Base-by-base conservation (phyloP, 30 jellyfish, hydroid and myxozoan genomes). In the Cassiopea xamachana region DNA sequence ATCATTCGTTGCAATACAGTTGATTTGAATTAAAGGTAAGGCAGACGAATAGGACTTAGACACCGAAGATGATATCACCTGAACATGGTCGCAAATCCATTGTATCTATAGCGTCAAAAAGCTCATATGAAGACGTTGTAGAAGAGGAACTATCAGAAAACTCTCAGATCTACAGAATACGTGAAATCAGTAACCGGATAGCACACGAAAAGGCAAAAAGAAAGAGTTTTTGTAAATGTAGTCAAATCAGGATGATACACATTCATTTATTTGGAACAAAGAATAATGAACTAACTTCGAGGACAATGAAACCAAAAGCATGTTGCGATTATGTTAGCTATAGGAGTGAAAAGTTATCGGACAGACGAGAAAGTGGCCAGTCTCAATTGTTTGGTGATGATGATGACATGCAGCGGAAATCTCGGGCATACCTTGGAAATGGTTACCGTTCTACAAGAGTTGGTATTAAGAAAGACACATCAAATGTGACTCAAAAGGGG, bases 121-220 rank as follows among this genome's bases (percentile, higher is more conserved):
- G 73, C 3, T 44, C 64, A n/a, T 27, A 3, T 48, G 50, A 60
- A 2, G 64, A 51, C 4, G 9, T 2, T 51, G 64, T 9, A 4
- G 74, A 6, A 13, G 80, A 71, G 3, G 80, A 17, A 5, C 7
- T 71, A 1, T 10, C 75, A 39, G 87, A 78, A 50, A 78, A 18
- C 13, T 69, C 70, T 5, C 87, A 78, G 60, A 49, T 78, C 39
- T 39, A 44, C 87, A 78, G 51, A 78, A 17, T 78, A 17, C 87
- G 87, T 10, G 87, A 78, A 48, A 46, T 78, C 50, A 27, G 17
- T 19, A 59, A 78, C n/a, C 87, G 87, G 49, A 78, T 78, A 12
- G 87, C 87, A n/a, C n/a, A 50, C 39, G 45, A 47, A 12, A 78
- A 78, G 14, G 87, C 87, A 18, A 78, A 47, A 69, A 78, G 87